Conservation (phyloP, 2,797 vertebrate genomes). For the Astyanax mexicanus region DNA sequence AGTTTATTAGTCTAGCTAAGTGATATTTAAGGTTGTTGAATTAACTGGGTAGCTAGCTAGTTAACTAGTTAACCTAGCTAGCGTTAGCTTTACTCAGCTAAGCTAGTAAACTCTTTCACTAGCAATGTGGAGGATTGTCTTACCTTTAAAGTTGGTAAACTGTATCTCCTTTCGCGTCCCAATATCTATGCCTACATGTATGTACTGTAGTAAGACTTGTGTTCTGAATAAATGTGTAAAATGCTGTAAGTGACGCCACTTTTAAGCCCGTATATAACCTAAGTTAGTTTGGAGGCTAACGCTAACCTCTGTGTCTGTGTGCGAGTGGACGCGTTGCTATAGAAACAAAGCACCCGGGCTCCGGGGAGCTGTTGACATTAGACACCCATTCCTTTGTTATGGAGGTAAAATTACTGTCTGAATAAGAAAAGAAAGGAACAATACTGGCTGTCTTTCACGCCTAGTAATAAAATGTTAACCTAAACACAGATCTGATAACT, state of each 20-base stretch:
- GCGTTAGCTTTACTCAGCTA: no score
- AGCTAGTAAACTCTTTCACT: no score
- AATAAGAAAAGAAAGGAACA: no score
- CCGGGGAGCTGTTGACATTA: constrained; percentile 5
- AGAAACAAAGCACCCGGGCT: constrained; percentile 51
- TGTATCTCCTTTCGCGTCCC: background rate
- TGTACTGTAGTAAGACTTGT: background rate
- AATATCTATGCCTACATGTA: background rate
- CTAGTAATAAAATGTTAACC: no score
- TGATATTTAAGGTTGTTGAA: no score
- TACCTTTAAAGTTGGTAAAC: background rate
- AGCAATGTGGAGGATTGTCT: background rate
- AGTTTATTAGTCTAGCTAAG: no score
- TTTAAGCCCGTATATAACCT: no score
- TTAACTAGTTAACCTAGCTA: background rate
- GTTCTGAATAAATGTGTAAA: no score
- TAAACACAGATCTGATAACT: no score
- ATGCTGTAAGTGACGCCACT: no score
- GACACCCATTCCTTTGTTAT: background rate
- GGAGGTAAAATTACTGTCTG: no score
- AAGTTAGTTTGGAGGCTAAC: background rate
- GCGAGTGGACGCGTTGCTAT: constrained; percentile 60
- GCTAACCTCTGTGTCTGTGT: constrained; percentile 12
- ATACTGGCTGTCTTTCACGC: background rate
- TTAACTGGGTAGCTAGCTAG: no score